Conservation (phyloP, 2,888 invertebrate genomes). For the Arctia plantaginis region DNA sequence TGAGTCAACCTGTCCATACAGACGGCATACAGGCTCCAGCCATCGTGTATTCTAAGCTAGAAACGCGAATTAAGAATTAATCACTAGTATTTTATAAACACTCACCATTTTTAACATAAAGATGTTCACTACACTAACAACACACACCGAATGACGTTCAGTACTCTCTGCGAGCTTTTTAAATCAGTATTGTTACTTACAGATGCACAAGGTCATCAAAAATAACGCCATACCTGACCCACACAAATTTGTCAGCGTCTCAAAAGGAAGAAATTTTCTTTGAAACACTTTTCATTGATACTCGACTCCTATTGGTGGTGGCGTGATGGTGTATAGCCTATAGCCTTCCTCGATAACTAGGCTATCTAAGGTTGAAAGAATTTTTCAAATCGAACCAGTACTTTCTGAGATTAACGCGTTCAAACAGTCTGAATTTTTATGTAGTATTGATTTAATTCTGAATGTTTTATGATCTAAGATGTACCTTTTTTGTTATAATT, state of each 20-base stretch:
- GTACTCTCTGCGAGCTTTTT: background rate
- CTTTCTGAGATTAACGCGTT: background rate
- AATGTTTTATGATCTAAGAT: background rate
- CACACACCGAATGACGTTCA: background rate
- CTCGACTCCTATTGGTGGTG: background rate
- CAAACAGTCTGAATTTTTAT: background rate
- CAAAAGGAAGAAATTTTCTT: too few species aligned
- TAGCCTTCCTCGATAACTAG: too few species aligned
- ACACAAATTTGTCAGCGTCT: too few species aligned
- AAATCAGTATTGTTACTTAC: slow-evolving; percentile 1
- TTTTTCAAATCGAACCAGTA: background rate
- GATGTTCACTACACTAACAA: slow-evolving; percentile 2
- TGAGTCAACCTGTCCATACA: too few species aligned
- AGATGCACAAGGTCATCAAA: slow-evolving; percentile 1
- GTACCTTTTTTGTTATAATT: background rate
- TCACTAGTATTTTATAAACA: background rate
- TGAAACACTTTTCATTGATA: background rate
- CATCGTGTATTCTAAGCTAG: too few species aligned
- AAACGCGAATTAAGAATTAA: too few species aligned
- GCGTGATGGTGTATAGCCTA: background rate
- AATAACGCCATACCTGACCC: background rate
- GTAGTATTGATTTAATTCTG: background rate
- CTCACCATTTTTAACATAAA: background rate
- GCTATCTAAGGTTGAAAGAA: background rate
- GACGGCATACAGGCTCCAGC: too few species aligned